Evolutionary conservation across 2,888 invertebrate species (phyloP).

Genomic region (Melanotus villosus): DNA sequence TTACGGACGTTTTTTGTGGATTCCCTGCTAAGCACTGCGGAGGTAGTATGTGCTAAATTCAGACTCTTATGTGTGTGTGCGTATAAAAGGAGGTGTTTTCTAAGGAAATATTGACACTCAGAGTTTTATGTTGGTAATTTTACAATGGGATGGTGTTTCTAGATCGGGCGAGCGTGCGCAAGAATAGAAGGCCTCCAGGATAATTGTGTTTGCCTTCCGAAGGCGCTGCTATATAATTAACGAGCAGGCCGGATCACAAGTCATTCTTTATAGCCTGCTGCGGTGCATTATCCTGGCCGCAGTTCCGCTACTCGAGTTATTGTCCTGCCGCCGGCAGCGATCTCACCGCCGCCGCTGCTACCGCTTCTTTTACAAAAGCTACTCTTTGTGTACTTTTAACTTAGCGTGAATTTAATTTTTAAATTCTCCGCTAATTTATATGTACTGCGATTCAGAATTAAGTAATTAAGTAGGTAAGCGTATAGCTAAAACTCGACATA

Average conservation of each 20-base stretch:
- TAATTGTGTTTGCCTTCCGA: slow-evolving; percentile 61
- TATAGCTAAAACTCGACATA: neutral
- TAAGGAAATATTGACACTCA: slow-evolving; percentile 41
- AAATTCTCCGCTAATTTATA: slow-evolving; percentile 38
- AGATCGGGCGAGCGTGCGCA: slow-evolving; percentile 40
- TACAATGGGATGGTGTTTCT: slow-evolving; percentile 42
- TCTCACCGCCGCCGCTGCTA: slow-evolving; percentile 27
- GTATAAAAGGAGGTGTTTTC: slow-evolving; percentile 29
- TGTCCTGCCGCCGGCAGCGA: slow-evolving; percentile 44
- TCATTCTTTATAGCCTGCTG: slow-evolving; percentile 56
- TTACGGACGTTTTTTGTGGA: slow-evolving; percentile 8
- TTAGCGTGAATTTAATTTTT: slow-evolving; percentile 42
- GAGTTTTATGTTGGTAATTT: slow-evolving; percentile 44
- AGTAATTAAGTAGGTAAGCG: slow-evolving; percentile 16
- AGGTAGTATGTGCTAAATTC: slow-evolving; percentile 21
- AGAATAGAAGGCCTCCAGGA: slow-evolving; percentile 49
- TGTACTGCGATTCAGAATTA: slow-evolving; percentile 18
- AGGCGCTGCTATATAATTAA: slow-evolving; percentile 61
- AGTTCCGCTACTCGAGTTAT: slow-evolving; percentile 51
- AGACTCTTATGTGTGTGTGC: slow-evolving; percentile 21
- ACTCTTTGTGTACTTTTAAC: slow-evolving; percentile 42
- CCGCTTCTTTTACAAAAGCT: slow-evolving; percentile 35
- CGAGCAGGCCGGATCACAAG: slow-evolving; percentile 56
- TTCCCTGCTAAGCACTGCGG: neutral
- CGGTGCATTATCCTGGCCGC: slow-evolving; percentile 55